A percentile compares a stretch with the other conserved stretches of the same genome.
These are phyloP conservation scores for Myzus persicae DNA, from an alignment of 1,140 invertebrate genomes.

Conservation along the genomic window DNA sequence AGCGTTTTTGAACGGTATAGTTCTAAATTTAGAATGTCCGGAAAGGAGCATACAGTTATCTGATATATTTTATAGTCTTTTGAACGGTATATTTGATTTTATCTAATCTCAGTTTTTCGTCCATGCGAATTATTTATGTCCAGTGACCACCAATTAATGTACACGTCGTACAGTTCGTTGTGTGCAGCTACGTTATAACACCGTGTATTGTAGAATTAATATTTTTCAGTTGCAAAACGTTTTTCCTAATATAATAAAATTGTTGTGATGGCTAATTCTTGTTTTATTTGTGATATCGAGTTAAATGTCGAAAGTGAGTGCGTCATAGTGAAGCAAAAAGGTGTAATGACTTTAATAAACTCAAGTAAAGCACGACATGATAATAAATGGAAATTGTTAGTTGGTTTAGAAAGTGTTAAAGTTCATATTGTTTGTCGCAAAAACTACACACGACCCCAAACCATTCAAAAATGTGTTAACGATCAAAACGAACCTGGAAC, in stretches of 20 bases:
- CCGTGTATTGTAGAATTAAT: no score
- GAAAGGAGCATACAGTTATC: no score
- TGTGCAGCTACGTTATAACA: no score
- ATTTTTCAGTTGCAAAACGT: no score
- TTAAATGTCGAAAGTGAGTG: conserved; percentile 5
- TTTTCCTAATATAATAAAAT: background rate
- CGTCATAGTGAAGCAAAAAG: background rate
- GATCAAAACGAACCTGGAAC: background rate
- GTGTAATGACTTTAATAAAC: background rate
- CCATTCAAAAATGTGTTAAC: background rate
- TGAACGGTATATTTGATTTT: no score
- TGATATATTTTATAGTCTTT: no score
- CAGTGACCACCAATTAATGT: no score
- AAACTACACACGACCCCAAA: background rate
- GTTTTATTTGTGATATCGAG: background rate
- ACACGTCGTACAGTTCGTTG: no score
- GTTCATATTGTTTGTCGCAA: background rate
- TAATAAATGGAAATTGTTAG: background rate
- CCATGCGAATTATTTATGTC: no score
- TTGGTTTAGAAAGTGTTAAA: conserved; percentile 5
- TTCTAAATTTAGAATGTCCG: no score
- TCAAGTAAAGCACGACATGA: background rate
- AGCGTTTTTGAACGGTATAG: no score
- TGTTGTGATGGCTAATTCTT: background rate
- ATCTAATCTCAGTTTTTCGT: no score